Conservation (phyloP, 2,113 vertebrate genomes). For the Pomatostomus ruficeps region DNA sequence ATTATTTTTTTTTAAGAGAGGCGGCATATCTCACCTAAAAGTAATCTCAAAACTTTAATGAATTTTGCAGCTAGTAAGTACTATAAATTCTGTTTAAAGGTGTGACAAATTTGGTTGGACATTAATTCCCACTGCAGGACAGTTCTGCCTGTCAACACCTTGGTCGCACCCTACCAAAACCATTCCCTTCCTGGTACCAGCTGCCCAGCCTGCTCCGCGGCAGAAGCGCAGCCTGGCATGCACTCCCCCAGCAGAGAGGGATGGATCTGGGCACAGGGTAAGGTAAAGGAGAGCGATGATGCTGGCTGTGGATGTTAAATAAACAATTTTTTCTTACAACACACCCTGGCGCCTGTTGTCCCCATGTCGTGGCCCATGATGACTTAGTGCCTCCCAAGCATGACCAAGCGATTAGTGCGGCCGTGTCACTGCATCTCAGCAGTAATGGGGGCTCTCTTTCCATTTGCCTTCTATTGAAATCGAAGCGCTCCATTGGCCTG, state of each 20-base stretch:
- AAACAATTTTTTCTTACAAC: slow-evolving; percentile 76
- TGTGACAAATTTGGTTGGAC: neutral
- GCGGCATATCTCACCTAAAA: neutral
- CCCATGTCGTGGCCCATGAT: slow-evolving; percentile 74
- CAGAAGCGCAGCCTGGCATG: neutral
- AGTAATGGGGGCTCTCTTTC: slow-evolving; percentile 77
- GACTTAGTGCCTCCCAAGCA: slow-evolving; percentile 76
- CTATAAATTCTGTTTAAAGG: neutral
- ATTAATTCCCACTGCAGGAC: neutral
- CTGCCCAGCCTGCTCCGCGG: neutral
- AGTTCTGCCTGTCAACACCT: neutral
- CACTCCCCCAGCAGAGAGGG: neutral
- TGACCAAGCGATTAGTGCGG: slow-evolving; percentile 78
- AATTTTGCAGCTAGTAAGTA: neutral
- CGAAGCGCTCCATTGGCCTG: slow-evolving; percentile 75
- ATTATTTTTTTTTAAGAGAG: neutral
- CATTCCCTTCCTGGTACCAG: neutral
- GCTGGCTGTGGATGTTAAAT: slow-evolving; percentile 67
- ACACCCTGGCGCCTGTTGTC: slow-evolving; percentile 69
- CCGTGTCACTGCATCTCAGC: slow-evolving; percentile 65
- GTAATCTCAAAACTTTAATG: neutral
- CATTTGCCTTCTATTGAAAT: slow-evolving; percentile 75
- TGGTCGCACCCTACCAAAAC: neutral
- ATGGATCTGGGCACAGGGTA: neutral
- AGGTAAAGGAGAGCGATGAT: neutral